Base-by-base conservation (phyloP, 2,888 invertebrate species). In the Harpagoxenus sublaevis region DNA sequence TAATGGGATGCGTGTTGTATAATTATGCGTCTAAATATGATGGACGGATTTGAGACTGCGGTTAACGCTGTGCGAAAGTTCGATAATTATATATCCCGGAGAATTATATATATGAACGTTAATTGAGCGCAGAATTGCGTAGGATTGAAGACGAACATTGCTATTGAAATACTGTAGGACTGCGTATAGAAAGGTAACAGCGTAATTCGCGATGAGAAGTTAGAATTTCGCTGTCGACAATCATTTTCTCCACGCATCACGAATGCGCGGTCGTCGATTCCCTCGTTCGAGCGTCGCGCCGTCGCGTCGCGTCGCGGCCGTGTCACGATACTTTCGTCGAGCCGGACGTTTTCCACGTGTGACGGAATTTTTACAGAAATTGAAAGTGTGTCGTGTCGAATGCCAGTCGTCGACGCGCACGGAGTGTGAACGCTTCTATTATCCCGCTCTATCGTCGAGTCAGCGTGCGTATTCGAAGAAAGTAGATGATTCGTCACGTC, bases 401-500 rank as follows among this genome's bases (percentile, higher is more conserved):
- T 83, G 77, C 71, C 35, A 81, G 71, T 84, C 63, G 23, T 79
- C 35, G 48, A 39, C 73, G 42, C 42, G 75, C 45, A 23, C 23
- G 23, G 65, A 48, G 62, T n/a, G 75, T 12, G 81, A 23, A 51
- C 18, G 55, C 23, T 53, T 53, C 42, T 48, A 51, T 70, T 60
- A 79, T 73, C 12, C 28, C 35, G 68, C 6, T 45, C 51, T 12
- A 53, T 45, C 45, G 55, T 39, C 70, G 53, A 48, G 60, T 68
- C 60, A 48, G 66, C 66, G 51, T 12, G 48, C 65, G 55, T 74
- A 70, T 45, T 66, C 51, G 62, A 57, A 75, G 86, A 86, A 86
- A 82, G 84, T 84, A 28, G 86, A 84, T 73, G 86, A 84, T 73
- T 84, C 71, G 68, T 86, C 84, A 62, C 48, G 51, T 63, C 15